Base-by-base conservation (phyloP, 2,797 vertebrate species). In the Morus bassanus region DNA sequence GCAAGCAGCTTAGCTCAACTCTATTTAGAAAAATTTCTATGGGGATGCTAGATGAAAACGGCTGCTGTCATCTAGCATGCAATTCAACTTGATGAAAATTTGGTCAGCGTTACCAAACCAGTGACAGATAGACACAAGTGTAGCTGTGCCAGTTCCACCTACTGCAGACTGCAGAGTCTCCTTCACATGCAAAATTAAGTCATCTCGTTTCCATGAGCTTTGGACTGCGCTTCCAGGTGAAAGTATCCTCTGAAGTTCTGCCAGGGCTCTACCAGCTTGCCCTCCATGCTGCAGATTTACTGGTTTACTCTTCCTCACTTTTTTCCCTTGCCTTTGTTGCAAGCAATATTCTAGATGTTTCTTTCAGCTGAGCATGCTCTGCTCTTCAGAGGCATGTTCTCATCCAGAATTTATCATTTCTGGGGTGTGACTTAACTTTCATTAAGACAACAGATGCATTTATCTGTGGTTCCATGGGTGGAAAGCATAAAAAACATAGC, bases 141-240 rank as follows among this genome's bases (percentile, higher is more conserved):
- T 31, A 18, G 18, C 68, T 48, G 43, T 54, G 56, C 61, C n/a
- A 17, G 33, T 18, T 30, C 28, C 56, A 45, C 50, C 27, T 54
- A 18, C 41, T 39, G 31, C 56, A 65, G 45, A 59, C 17, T 8
- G 18, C 45, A 7, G 33, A 31, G 28, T 8, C 17, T 53, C 59
- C 60, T 59, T 35, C 46, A 27, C 28, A 14, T 7, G 14, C 33
- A 6, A n/a, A 64, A 45, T 9, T 16, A 13, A 60, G 21, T 17
- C 12, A 8, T 18, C 54, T 85, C 23, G 14, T 56, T 33, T 28
- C 69, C 35, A 12, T 7, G 56, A 63, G 50, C 35, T 68, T 43
- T 14, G 61, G 54, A 31, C 27, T 18, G 19, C 14, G 14, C 7
- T 13, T 5, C 15, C 2, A 1, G 13, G 18, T 16, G 1, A 21